A percentile compares a stretch with the other conserved stretches of the same genome.
These are phyloP conservation scores for Sylvilagus floridanus DNA, from an alignment of 2,797 vertebrate genomes.

Conservation along the genomic window DNA sequence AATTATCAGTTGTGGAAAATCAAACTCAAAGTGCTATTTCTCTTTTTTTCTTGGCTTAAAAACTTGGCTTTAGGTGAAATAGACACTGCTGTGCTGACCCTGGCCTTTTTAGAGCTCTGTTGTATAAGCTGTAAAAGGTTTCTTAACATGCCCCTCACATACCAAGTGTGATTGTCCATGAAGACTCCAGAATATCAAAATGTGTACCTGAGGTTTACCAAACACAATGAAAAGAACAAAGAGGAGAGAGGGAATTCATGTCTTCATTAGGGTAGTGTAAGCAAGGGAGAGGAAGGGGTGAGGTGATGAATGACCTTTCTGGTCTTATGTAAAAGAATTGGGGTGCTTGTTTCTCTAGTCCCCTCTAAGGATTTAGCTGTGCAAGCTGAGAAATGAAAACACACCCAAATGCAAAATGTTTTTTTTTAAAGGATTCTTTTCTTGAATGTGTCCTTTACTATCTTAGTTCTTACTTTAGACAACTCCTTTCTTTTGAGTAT, in stretches of 20 bases:
- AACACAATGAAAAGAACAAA: conserved; percentile 46
- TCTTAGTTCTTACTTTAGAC: conserved; percentile 30
- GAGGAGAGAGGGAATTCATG: not conserved
- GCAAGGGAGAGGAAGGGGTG: not conserved
- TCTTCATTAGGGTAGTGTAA: not conserved
- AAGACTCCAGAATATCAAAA: conserved; percentile 70
- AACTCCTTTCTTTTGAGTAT: not conserved
- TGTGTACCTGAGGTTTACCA: conserved; percentile 37
- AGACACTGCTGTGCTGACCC: conserved; percentile 72
- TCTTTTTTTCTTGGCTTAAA: conserved; percentile 60
- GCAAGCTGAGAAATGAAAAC: conserved; percentile 32
- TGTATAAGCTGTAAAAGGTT: conserved; percentile 74
- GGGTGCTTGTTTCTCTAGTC: conserved; percentile 20
- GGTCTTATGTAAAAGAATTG: not conserved
- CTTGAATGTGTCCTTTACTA: conserved; percentile 18
- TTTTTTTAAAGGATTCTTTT: conserved; percentile 54
- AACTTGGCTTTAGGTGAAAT: conserved; percentile 74
- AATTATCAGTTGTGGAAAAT: conserved; percentile 70
- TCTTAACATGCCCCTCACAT: conserved; percentile 78
- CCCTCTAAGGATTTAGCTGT: not conserved
- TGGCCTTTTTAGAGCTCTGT: conserved; percentile 67
- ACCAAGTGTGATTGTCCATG: conserved; percentile 68
- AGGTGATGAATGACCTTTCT: not conserved
- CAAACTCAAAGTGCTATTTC: conserved; percentile 64
- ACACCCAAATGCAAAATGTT: not conserved